Percentiles rank a stretch among this genome's conserved stretches.
Conservation (phyloP, 2,113 vertebrate species). For the Porphyrio hochstetteri region DNA sequence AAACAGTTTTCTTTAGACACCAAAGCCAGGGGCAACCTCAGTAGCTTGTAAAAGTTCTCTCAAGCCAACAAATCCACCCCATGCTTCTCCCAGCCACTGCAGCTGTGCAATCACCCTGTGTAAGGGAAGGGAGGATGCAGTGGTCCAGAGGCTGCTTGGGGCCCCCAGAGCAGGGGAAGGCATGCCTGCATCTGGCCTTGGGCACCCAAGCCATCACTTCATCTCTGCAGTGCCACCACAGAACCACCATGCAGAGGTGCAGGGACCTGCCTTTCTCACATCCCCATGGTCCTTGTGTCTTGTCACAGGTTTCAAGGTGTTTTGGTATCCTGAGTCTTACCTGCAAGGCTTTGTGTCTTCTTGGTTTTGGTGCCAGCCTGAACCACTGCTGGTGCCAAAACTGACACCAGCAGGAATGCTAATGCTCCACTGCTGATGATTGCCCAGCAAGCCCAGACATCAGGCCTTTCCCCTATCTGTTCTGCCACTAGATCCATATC, state of each 20-base stretch:
- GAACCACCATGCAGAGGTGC: accelerated
- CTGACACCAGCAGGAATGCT: not conserved
- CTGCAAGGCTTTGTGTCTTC: not conserved
- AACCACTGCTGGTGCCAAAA: not conserved
- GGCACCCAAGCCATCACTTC: not conserved
- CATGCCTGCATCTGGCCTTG: not conserved
- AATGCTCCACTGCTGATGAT: not conserved
- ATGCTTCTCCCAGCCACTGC: not conserved
- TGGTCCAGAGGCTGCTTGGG: not conserved
- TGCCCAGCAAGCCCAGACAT: not conserved
- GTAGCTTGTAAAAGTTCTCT: not conserved
- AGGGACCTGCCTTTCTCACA: accelerated
- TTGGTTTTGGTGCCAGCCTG: not conserved
- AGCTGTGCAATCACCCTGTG: not conserved
- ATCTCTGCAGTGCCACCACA: accelerated
- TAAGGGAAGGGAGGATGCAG: not conserved
- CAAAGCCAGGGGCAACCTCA: not conserved
- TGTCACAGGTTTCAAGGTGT: not conserved
- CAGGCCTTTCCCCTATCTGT: not conserved
- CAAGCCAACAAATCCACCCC: not conserved
- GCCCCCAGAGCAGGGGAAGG: not conserved
- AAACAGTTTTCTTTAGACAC: not conserved
- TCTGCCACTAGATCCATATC: not conserved
- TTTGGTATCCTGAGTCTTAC: not conserved
- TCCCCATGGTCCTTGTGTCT: not conserved